phyloP scores from a whole-genome alignment of 2,888 invertebrate species.

The Lagria hirta region DNA sequence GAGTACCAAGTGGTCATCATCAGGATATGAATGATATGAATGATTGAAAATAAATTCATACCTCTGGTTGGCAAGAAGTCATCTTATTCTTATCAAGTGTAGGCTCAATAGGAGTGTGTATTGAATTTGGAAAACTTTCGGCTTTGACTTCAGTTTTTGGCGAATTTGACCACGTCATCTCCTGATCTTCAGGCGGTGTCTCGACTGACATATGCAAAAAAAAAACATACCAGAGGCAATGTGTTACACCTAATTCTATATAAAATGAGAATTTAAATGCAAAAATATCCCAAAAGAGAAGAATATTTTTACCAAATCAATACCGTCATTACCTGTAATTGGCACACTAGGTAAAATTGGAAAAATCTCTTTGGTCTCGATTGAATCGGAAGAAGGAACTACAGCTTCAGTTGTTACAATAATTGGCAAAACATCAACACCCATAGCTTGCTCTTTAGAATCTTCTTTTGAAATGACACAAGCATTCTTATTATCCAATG shows the following conservation, averaged over 20 bases:
- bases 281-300: too few relatives aligned
- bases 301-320: too few relatives aligned
- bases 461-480: conserved; percentile 23
- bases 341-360: conserved; percentile 20
- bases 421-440: conserved; percentile 29
- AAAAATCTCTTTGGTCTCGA: conserved; percentile 21
- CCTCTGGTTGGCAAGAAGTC: conserved; percentile 39
- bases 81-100: conserved; percentile 30
- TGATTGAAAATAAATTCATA: too few relatives aligned
- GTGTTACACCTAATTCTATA: conserved; percentile 40
- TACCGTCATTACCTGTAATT: conserved; percentile 36
- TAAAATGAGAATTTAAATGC: conserved; percentile 6
- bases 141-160: conserved; percentile 14
- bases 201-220: conserved; percentile 43
- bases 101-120: conserved; percentile 16
- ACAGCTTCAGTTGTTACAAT: conserved; percentile 20
- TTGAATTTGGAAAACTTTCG: conserved; percentile 14
- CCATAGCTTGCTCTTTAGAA: conserved; percentile 25
- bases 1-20: too few relatives aligned
- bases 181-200: conserved; percentile 34
- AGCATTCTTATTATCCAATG: conserved; percentile 28
- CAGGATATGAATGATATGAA: too few relatives aligned
- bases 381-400: conserved; percentile 14
- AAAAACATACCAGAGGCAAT: conserved; percentile 39
- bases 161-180: conserved; percentile 30